Base-by-base conservation (phyloP, 2,888 invertebrate species). In the Mythimna albipuncta region DNA sequence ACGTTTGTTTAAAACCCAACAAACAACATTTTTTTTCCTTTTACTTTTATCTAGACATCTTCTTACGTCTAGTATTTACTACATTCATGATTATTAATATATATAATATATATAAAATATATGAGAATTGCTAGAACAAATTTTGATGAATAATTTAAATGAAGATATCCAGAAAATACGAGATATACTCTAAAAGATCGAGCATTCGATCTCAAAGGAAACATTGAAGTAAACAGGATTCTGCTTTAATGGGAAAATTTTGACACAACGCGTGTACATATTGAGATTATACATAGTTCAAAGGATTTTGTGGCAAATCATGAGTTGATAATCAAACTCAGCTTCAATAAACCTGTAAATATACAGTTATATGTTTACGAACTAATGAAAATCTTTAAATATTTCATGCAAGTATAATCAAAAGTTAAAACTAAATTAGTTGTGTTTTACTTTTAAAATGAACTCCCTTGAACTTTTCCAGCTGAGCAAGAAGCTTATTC, bases 161-260 rank as follows among this genome's bases (percentile, higher is more conserved):
- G 50, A 38, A n/a, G 1, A 38, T n/a, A 21, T 38, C 16, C 50
- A 13, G 6, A 38, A n/a, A 26, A 47, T 47, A 47, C 47, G 16
- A 47, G 6, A 63, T 55, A 13, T 55, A 19, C 10, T 26, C 9
- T 38, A 6, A 52, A 47, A 32, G 26, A 26, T 38, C n/a, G 19
- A 71, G 41, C 0, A 21, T 19, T 21, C 9, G n/a, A 59, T 35
- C 10, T 72, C 19, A 73, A 75, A 75, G 11, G 21, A 9, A 11
- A 52, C 21, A 6, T 75, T 57, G 32, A 75, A 41, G 57, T 19
- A 35, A 41, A 2, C 21, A 10, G 11, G 21, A n/a, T 73, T 13
- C 7, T 44, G 13, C 7, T 74, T 47, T 47, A 21, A 47, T 63
- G 26, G 47, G 35, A 62, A 72, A 11, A 11, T 73, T 6, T 59